Percentiles rank a stretch among this genome's conserved stretches.
These are phyloP conservation scores for Epinephelus cyanopodus DNA, from an alignment of 2,113 vertebrate species.

Conservation along the genomic window DNA sequence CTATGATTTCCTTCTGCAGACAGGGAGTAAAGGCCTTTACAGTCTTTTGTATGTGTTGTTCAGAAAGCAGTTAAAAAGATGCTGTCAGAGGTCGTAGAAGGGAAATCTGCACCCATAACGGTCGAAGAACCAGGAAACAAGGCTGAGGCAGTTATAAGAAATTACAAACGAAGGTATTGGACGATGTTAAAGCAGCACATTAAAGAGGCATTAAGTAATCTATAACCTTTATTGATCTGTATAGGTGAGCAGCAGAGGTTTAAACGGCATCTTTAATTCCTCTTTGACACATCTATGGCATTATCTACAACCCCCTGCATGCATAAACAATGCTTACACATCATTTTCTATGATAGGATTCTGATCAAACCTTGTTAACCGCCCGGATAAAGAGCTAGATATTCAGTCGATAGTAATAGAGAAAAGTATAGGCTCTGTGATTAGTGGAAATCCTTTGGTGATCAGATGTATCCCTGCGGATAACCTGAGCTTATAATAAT, in stretches of 20 bases:
- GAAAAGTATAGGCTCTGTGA: neutral
- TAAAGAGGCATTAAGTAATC: slow-evolving; percentile 23
- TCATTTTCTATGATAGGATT: neutral
- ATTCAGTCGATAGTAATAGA: neutral
- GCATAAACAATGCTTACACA: neutral
- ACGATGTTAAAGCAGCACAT: neutral
- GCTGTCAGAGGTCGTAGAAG: neutral
- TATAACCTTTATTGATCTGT: slow-evolving; percentile 3
- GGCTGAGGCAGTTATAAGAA: neutral
- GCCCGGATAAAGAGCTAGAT: neutral
- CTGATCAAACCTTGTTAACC: neutral
- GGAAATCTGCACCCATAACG: neutral
- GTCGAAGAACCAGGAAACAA: neutral
- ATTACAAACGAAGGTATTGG: neutral
- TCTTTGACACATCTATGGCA: neutral
- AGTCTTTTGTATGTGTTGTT: neutral
- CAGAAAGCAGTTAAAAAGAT: slow-evolving; percentile 1
- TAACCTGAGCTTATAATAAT: neutral
- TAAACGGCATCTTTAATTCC: slow-evolving; percentile 2
- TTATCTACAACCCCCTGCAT: neutral
- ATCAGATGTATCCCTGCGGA: neutral
- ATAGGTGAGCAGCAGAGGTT: slow-evolving; percentile 2
- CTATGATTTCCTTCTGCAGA: neutral
- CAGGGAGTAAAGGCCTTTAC: neutral
- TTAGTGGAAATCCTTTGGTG: neutral